Evolutionary conservation across 2,888 invertebrate genomes (phyloP).

Genomic region (Hololepta plana): DNA sequence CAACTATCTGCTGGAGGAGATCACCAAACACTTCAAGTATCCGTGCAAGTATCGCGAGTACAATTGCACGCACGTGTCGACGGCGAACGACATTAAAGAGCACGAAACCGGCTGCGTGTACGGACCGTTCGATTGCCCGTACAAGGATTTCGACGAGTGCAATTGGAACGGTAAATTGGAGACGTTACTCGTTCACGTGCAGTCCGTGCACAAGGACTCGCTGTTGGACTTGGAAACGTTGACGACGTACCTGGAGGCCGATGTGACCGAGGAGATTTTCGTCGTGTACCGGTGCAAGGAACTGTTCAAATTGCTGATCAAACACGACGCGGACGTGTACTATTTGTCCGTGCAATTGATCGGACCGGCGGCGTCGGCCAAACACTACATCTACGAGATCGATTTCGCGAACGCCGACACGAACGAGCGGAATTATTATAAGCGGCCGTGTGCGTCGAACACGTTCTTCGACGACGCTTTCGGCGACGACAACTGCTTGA

Average conservation of each 20-base stretch:
- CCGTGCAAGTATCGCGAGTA: slow-evolving; percentile 17
- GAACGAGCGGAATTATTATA: slow-evolving; percentile 13
- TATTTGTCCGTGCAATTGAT: slow-evolving; percentile 18
- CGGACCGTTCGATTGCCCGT: slow-evolving; percentile 12
- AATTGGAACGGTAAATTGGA: slow-evolving; percentile 11
- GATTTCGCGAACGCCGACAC: slow-evolving; percentile 15
- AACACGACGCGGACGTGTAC: slow-evolving; percentile 11
- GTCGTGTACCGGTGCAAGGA: slow-evolving; percentile 13
- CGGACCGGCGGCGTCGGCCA: slow-evolving; percentile 14
- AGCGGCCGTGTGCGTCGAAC: slow-evolving; percentile 10
- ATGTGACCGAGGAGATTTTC: slow-evolving; percentile 13
- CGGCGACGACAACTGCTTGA: too few relatives aligned
- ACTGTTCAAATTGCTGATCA: slow-evolving; percentile 17
- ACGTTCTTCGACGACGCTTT: too few relatives aligned
- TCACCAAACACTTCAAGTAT: slow-evolving; percentile 16
- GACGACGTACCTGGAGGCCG: slow-evolving; percentile 2
- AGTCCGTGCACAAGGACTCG: slow-evolving; percentile 15
- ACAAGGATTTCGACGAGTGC: slow-evolving; percentile 10
- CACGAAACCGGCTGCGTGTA: slow-evolving; percentile 12
- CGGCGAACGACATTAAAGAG: slow-evolving; percentile 8
- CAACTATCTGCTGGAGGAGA: slow-evolving; percentile 19
- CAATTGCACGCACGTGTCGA: slow-evolving; percentile 15
- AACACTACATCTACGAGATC: slow-evolving; percentile 17
- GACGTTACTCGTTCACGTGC: slow-evolving; percentile 10
- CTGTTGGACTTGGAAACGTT: slow-evolving; percentile 14